Percentiles rank a stretch among this genome's conserved stretches.
These are phyloP conservation scores for Amaurobius ferox DNA, from an alignment of 2,888 invertebrate species.

Conservation along the genomic window DNA sequence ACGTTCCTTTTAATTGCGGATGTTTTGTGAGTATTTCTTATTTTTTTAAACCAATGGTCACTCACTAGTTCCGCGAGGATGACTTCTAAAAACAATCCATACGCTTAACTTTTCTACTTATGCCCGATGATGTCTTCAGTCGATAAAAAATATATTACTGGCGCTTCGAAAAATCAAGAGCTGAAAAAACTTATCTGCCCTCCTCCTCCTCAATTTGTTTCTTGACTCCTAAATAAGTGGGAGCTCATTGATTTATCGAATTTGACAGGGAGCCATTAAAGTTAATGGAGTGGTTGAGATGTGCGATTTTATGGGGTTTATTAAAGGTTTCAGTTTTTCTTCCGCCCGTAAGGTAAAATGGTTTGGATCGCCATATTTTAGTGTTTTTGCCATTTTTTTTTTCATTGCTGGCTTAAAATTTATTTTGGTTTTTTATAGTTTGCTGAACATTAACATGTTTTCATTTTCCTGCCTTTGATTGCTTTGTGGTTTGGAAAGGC, in stretches of 20 bases:
- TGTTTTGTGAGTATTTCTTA: too few relatives aligned
- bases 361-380: not conserved
- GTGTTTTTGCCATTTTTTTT: not conserved
- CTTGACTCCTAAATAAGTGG: conserved; percentile 68
- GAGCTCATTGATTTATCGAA: conserved; percentile 69
- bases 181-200: conserved; percentile 13
- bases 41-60: too few relatives aligned
- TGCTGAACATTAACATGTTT: conserved; percentile 47
- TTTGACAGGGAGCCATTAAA: conserved; percentile 72
- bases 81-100: too few relatives aligned
- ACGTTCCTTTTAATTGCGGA: too few relatives aligned
- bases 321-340: conserved; percentile 28
- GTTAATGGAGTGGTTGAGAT: conserved; percentile 65
- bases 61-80: too few relatives aligned
- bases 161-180: conserved; percentile 6
- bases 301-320: conserved; percentile 18
- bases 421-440: conserved; percentile 26
- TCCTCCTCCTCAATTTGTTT: conserved; percentile 61
- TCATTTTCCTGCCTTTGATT: conserved; percentile 32
- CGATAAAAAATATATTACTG: conserved; percentile 38
- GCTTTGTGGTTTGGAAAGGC: conserved; percentile 34
- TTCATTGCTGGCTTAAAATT: not conserved
- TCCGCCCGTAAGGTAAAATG: conserved; percentile 30
- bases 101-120: not conserved
- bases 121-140: conserved; percentile 30